phyloP scores from a whole-genome alignment of 2,888 invertebrate genomes.

The Dilophus febrilis region DNA sequence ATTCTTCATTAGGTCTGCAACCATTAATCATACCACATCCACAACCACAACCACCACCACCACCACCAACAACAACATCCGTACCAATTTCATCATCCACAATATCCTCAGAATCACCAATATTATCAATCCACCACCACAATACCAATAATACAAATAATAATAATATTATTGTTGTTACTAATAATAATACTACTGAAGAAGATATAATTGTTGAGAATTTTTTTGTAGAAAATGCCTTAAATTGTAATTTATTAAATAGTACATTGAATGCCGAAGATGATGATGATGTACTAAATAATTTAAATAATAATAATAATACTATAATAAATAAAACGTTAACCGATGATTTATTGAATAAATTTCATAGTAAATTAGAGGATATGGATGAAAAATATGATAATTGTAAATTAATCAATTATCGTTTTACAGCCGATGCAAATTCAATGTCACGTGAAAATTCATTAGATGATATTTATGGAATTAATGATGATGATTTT shows the following conservation, averaged over 20 bases:
- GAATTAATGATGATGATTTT: not conserved
- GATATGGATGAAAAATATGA: conserved; percentile 3
- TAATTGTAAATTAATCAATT: not conserved
- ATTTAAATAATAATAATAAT: not conserved
- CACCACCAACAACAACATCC: too few species aligned
- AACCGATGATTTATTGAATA: conserved; percentile 1
- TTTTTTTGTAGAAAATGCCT: conserved; percentile 2
- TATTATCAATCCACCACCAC: too few species aligned
- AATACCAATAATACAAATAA: not conserved
- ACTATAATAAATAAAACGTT: conserved; percentile 1
- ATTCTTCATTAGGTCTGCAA: too few species aligned
- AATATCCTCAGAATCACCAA: too few species aligned
- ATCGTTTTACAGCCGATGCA: not conserved
- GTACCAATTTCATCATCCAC: too few species aligned
- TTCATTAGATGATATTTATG: not conserved
- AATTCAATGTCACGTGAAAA: not conserved
- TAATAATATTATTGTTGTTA: not conserved
- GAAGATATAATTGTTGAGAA: not conserved
- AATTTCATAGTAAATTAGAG: conserved; percentile 2
- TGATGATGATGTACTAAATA: conserved; percentile 2
- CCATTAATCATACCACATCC: too few species aligned
- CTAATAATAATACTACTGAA: not conserved
- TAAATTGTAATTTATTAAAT: conserved; percentile 1
- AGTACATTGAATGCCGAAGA: conserved; percentile 1
- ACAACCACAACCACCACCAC: too few species aligned